Conservation (phyloP, 2,113 vertebrate species). For the Taxidea taxus region DNA sequence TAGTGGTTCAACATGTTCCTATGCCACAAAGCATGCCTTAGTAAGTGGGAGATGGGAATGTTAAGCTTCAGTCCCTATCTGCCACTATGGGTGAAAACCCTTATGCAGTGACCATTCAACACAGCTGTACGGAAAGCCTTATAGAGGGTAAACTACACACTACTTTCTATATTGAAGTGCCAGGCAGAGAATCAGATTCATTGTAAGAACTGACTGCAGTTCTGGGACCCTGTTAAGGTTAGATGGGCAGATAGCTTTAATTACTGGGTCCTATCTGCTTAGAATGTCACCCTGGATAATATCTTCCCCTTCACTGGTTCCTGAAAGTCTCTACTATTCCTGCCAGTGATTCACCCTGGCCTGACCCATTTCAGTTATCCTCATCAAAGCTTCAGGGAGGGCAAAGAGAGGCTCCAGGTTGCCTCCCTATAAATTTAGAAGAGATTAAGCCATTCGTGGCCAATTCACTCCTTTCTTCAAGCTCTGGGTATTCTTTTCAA, state of each 20-base stretch:
- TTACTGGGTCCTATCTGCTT: not conserved
- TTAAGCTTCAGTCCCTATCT: not conserved
- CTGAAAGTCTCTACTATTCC: not conserved
- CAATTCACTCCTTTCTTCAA: conserved; percentile 4
- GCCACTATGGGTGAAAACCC: not conserved
- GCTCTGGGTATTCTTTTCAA: not conserved
- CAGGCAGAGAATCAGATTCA: not conserved
- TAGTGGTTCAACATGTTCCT: not conserved
- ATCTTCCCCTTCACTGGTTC: not conserved
- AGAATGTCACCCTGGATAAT: not conserved
- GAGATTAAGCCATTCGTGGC: not conserved
- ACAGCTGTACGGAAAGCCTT: not conserved
- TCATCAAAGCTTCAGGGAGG: not conserved
- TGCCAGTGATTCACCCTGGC: not conserved
- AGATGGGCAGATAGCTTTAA: not conserved
- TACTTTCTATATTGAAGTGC: not conserved
- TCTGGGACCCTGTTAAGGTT: not conserved
- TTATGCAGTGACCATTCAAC: not conserved
- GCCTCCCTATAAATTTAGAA: not conserved
- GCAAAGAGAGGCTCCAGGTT: not conserved
- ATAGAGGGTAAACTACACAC: not conserved
- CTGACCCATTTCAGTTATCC: not conserved
- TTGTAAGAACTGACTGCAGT: not conserved
- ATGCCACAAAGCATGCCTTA: not conserved
- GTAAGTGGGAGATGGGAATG: not conserved